These are phyloP conservation scores for Meteorus cinctellus DNA, from an alignment of 2,888 invertebrate species.

Conservation along the genomic window DNA sequence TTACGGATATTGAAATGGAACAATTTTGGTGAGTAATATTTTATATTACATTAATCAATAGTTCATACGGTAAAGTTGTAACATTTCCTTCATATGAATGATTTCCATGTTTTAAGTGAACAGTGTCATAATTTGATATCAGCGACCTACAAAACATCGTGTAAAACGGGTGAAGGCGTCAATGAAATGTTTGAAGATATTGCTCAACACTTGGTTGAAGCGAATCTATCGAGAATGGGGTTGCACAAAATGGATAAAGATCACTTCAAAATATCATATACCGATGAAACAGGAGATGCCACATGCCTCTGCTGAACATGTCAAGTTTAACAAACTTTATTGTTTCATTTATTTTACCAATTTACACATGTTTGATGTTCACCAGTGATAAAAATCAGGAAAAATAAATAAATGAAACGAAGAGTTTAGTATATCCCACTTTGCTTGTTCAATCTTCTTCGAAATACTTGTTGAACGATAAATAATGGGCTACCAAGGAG, in stretches of 20 bases:
- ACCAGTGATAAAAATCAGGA: too few relatives aligned
- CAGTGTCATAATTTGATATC: constrained; percentile 94
- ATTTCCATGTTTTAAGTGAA: constrained; percentile 78
- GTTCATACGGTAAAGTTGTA: not conserved
- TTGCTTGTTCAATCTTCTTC: too few relatives aligned
- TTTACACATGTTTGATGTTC: not conserved
- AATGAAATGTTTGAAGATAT: constrained; percentile 95
- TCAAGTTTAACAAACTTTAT: not conserved
- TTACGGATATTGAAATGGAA: constrained; percentile 91
- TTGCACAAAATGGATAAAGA: constrained; percentile 85
- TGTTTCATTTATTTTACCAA: not conserved
- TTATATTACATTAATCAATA: not conserved
- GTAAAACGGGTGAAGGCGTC: constrained; percentile 89
- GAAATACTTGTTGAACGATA: too few relatives aligned
- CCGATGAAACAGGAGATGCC: constrained; percentile 76
- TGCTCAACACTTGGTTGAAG: constrained; percentile 85
- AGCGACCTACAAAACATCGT: constrained; percentile 91
- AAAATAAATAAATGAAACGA: not conserved
- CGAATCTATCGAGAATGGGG: constrained; percentile 88
- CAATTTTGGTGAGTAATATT: constrained; percentile 81
- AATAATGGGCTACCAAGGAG: too few relatives aligned
- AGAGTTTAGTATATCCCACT: too few relatives aligned
- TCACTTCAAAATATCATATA: constrained; percentile 83
- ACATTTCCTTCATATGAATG: not conserved
- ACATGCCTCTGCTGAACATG: constrained; percentile 73